Conservation (phyloP, 2,113 vertebrate species). For the Cygnus buccinator region DNA sequence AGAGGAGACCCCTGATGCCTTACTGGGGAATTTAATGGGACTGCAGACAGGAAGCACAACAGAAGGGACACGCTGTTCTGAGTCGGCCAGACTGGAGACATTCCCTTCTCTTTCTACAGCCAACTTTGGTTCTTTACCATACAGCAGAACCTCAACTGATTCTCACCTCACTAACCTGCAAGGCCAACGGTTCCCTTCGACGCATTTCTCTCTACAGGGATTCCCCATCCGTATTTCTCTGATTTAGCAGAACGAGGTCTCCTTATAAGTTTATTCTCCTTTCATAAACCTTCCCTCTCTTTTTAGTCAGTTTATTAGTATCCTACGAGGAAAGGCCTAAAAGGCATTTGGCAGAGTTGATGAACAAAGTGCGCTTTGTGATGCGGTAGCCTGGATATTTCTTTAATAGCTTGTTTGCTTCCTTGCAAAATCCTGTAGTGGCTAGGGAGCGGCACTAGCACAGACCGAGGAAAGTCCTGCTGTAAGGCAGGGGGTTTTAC, state of each 20-base stretch:
- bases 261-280: slow-evolving; percentile 38
- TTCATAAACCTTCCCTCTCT: not conserved
- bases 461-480: not conserved
- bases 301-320: slow-evolving; percentile 3
- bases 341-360: slow-evolving; percentile 16
- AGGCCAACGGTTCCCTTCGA: slow-evolving; percentile 49
- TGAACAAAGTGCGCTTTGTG: not conserved
- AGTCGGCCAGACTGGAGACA: not conserved
- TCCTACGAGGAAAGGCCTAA: slow-evolving; percentile 2
- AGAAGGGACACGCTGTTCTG: not conserved
- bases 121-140: slow-evolving; percentile 41
- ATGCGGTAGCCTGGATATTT: slow-evolving; percentile 49
- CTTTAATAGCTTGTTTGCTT: slow-evolving; percentile 58
- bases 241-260: slow-evolving; percentile 40
- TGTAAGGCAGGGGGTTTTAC: not conserved
- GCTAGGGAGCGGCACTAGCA: slow-evolving; percentile 6
- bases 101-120: slow-evolving; percentile 51
- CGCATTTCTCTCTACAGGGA: slow-evolving; percentile 45
- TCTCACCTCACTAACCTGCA: slow-evolving; percentile 65
- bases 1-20: slow-evolving; percentile 90
- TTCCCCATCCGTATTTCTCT: not conserved
- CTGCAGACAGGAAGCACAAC: slow-evolving; percentile 40
- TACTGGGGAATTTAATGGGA: slow-evolving; percentile 90
- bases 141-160: slow-evolving; percentile 43
- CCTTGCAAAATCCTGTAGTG: slow-evolving; percentile 38